Conservation (phyloP, 2,113 vertebrate genomes). For the Delphinus delphis region DNA sequence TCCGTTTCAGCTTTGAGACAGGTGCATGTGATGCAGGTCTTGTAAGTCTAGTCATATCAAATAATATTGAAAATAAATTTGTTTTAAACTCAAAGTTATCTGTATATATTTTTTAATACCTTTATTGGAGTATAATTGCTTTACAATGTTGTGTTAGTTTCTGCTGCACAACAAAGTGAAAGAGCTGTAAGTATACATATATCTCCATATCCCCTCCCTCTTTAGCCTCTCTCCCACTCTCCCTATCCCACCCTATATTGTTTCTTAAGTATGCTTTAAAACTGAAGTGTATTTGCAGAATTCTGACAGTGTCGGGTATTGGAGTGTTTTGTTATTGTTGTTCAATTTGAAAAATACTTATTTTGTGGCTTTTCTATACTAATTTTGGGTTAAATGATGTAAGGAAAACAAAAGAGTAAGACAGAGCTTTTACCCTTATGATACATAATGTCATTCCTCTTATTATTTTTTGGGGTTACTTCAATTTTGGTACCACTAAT, state of each 20-base stretch:
- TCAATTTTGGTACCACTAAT: conserved; percentile 57
- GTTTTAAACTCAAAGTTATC: not conserved
- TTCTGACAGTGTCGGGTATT: not conserved
- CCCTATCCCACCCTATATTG: not conserved
- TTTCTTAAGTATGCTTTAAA: conserved; percentile 41
- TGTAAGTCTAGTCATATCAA: not conserved
- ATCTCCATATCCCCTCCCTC: too few species aligned
- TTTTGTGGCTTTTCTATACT: not conserved
- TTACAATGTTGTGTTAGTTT: too few species aligned
- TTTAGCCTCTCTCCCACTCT: too few species aligned
- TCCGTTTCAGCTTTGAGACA: not conserved
- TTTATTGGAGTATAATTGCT: too few species aligned
- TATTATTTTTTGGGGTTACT: not conserved
- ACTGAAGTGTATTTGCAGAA: not conserved
- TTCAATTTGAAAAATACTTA: not conserved
- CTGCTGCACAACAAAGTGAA: too few species aligned
- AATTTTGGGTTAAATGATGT: not conserved
- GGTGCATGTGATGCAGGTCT: not conserved
- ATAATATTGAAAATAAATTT: conserved; percentile 13
- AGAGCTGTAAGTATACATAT: too few species aligned
- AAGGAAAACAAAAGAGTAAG: not conserved
- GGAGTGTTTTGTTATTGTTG: not conserved
- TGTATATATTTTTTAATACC: too few species aligned
- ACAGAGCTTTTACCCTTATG: not conserved
- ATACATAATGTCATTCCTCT: not conserved